A percentile compares a stretch with the other conserved stretches of the same genome.
These are phyloP conservation scores for Paedocypris sp. DNA, from an alignment of 2,113 vertebrate species.

Conservation along the genomic window DNA sequence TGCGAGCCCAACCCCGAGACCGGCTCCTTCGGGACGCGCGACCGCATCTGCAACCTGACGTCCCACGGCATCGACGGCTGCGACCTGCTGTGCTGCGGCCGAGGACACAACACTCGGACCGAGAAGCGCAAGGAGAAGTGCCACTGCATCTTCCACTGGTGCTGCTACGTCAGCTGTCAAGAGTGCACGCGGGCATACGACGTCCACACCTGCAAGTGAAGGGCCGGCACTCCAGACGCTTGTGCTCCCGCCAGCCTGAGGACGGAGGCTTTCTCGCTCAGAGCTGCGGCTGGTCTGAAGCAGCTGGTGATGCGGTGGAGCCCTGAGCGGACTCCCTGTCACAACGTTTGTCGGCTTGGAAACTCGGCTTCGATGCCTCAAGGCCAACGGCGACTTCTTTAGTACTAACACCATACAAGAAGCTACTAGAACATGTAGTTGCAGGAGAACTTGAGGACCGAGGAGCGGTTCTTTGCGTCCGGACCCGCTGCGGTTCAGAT, in stretches of 20 bases:
- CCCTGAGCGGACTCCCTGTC: too few relatives aligned
- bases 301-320: too few relatives aligned
- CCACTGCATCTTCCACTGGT: constrained; percentile 98
- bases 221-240: not conserved
- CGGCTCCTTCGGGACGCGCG: constrained; percentile 87
- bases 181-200: constrained; percentile 88
- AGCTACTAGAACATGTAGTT: too few relatives aligned
- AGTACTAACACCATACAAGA: constrained; percentile 21
- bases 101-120: constrained; percentile 91
- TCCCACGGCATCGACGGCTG: constrained; percentile 96
- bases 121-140: constrained; percentile 96
- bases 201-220: constrained; percentile 93
- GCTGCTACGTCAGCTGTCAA: constrained; percentile 97
- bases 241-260: not conserved
- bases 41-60: constrained; percentile 88
- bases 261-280: too few relatives aligned
- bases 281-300: too few relatives aligned
- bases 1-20: constrained; percentile 93
- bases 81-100: constrained; percentile 91
- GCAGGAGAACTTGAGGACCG: too few relatives aligned
- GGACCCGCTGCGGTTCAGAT: too few relatives aligned
- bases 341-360: too few relatives aligned
- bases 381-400: constrained; percentile 11
- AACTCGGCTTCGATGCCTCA: too few relatives aligned
- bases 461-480: too few relatives aligned